These are phyloP conservation scores for Chromobotia macracanthus DNA, from an alignment of 2,797 vertebrate genomes.

Conservation along the genomic window DNA sequence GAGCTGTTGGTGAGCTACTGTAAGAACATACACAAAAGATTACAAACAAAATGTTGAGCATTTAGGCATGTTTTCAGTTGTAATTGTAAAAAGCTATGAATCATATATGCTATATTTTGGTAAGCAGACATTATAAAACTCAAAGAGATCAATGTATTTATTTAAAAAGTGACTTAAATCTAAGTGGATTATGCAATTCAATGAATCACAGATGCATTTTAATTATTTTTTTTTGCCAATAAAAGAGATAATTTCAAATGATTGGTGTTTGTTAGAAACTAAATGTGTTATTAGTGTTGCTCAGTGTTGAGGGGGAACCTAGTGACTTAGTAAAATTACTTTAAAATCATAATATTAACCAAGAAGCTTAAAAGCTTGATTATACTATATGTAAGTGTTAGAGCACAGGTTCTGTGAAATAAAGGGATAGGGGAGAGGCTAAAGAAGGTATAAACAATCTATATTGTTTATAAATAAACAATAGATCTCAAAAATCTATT, in stretches of 20 bases:
- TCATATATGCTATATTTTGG: no score
- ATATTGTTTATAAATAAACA: no score
- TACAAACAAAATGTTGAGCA: no score
- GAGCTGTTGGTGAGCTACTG: no score
- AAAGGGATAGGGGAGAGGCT: no score
- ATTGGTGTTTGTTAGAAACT: neutral
- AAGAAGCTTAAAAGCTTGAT: neutral
- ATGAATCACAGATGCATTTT: neutral
- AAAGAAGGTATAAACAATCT: no score
- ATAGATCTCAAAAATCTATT: no score
- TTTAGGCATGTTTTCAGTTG: no score
- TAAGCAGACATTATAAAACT: neutral
- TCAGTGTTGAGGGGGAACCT: neutral
- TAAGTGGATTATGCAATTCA: neutral
- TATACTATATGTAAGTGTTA: no score
- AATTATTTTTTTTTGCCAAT: neutral
- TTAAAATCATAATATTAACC: neutral
- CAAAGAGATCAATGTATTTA: neutral
- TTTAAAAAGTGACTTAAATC: neutral
- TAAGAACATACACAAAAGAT: no score
- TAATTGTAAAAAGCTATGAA: no score
- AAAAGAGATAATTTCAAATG: neutral
- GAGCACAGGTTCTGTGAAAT: no score
- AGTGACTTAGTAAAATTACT: neutral
- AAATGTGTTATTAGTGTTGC: neutral